Evolutionary conservation across 2,888 invertebrate species (phyloP), one percentile per base, ranked within the genome.

Genomic region (Phengaris arion): DNA sequence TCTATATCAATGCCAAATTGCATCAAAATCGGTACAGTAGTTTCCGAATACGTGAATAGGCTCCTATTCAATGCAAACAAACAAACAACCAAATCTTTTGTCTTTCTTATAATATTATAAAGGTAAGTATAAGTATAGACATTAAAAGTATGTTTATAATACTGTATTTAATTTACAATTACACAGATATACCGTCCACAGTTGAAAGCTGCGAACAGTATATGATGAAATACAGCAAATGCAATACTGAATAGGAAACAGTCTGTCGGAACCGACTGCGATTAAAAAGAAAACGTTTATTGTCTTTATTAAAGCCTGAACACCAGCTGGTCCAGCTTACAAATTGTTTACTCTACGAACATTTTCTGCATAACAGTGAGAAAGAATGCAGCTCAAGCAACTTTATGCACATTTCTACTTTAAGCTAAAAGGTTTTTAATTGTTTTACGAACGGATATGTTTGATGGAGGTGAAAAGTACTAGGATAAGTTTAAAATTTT

Each of bases 231-330:
- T 2, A 57, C 57, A 64, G 2, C 64, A 35, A 64, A 64, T 64
- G 64, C 13, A 64, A 64, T 45, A 64, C 35, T 45, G 12, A 64
- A 64, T 13, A 45, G 64, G 64, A 64, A 64, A 45, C 64, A 64
- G 22, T 22, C 59, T 64, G 64, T 64, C 12, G 35, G 64, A 59
- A 35, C 6, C 2, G 35, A 35, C 64, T 64, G 5, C 64, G 35
- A 64, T 64, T 45, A 64, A 64, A 64, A 64, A 64, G 64, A 64
- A 12, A 64, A 9, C 64, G 64, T 9, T 52, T 52, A 35, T 64
- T 45, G 35, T 64, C 64, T 64, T 59, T 64, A 64, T 64, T 64
- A 64, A 64, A 64, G 64, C 64, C 35, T 35, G 35, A 64, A 45
- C 64, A 64, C 64, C 64, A 64, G 35, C 64, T 64, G 64, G 64